These are phyloP conservation scores for Melanotaenia maccullochi DNA, from an alignment of 2,797 vertebrate species.

Conservation along the genomic window DNA sequence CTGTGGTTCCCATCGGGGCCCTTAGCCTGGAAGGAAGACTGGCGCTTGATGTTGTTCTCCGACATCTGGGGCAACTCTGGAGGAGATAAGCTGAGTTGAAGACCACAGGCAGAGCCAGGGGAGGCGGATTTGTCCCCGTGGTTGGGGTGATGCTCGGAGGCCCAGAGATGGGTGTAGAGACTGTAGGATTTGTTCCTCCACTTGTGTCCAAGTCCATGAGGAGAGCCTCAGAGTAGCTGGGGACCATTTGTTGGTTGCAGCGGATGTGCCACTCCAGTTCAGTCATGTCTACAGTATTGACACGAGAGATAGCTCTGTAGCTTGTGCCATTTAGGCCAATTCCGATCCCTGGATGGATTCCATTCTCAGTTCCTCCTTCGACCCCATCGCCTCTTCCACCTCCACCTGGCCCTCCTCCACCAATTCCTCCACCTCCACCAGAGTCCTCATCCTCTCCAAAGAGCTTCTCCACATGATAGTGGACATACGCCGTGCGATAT, in stretches of 20 bases:
- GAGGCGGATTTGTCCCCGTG: slow-evolving; percentile 53
- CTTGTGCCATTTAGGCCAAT: slow-evolving; percentile 72
- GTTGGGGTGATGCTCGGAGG: slow-evolving; percentile 57
- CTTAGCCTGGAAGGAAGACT: slow-evolving; percentile 87
- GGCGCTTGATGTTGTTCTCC: slow-evolving; percentile 87
- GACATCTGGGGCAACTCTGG: slow-evolving; percentile 88
- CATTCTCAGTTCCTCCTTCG: slow-evolving; percentile 70
- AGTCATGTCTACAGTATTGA: slow-evolving; percentile 93
- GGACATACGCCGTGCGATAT: slow-evolving; percentile 89
- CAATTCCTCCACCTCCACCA: slow-evolving; percentile 48
- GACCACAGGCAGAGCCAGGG: slow-evolving; percentile 76
- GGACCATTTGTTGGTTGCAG: slow-evolving; percentile 92
- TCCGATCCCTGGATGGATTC: slow-evolving; percentile 58
- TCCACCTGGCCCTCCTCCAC: slow-evolving; percentile 61
- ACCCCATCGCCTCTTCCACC: slow-evolving; percentile 64
- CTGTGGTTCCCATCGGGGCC: slow-evolving; percentile 83
- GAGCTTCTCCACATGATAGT: slow-evolving; percentile 94
- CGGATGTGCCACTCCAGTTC: slow-evolving; percentile 94
- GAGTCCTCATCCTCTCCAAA: slow-evolving; percentile 87
- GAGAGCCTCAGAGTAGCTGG: slow-evolving; percentile 91
- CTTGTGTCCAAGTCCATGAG: slow-evolving; percentile 86
- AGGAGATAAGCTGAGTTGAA: slow-evolving; percentile 87
- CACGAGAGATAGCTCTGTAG: slow-evolving; percentile 85
- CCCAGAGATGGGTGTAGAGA: slow-evolving; percentile 73
- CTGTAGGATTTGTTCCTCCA: slow-evolving; percentile 68